Evolutionary conservation across 2,113 vertebrate species (phyloP).

Genomic region (Phocoena sinus): DNA sequence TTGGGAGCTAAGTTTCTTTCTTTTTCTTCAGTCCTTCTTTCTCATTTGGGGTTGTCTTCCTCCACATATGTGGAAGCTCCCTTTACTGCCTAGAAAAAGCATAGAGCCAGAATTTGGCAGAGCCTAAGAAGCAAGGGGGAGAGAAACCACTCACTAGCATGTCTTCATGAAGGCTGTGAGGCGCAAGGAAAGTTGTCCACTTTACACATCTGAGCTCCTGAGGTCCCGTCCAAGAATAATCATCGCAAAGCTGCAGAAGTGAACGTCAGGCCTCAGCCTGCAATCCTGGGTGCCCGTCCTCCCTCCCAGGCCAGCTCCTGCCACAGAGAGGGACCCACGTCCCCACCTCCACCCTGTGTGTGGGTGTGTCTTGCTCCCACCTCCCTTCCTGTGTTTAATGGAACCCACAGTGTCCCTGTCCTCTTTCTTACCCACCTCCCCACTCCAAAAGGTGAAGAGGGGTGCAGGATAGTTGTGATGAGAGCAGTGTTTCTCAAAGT

Average conservation of each 20-base stretch:
- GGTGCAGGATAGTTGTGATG: too few relatives aligned
- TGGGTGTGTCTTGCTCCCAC: background rate
- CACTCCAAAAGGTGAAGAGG: background rate
- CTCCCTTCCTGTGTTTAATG: background rate
- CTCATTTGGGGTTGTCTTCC: background rate
- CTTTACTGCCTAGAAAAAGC: background rate
- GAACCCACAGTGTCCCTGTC: background rate
- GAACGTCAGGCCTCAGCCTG: background rate
- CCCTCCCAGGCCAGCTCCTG: background rate
- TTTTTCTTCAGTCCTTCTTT: background rate
- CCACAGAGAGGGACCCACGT: background rate
- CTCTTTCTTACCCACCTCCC: background rate
- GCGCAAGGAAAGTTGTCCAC: background rate
- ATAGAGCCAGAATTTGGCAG: background rate
- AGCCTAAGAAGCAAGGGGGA: background rate
- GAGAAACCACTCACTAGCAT: background rate
- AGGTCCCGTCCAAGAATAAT: background rate
- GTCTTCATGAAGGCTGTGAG: background rate
- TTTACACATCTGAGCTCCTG: background rate
- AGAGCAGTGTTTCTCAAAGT: background rate
- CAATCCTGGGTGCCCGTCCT: background rate
- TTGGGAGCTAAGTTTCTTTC: background rate
- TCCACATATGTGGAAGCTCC: background rate
- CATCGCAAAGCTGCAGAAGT: accelerated
- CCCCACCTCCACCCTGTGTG: background rate